Percentiles rank a stretch among this genome's conserved stretches.
Conservation (phyloP, 2,888 invertebrate genomes). For the Rhimphoctona megacephalus region DNA sequence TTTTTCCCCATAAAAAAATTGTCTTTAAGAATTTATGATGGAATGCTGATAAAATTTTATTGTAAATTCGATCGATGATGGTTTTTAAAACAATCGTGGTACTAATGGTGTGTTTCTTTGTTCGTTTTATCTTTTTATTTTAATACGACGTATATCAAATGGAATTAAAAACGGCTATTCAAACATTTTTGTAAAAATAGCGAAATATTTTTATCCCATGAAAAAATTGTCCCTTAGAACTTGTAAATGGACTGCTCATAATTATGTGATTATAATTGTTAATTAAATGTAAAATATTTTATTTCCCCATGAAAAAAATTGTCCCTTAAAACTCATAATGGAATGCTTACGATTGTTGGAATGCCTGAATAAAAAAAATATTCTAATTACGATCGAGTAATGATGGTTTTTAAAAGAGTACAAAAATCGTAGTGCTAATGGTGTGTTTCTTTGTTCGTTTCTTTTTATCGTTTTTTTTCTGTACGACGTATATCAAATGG, state of each 20-base stretch:
- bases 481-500: constrained; percentile 66
- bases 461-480: constrained; percentile 36
- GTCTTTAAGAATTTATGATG: background rate
- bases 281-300: too few relatives aligned
- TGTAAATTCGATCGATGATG: background rate
- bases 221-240: background rate
- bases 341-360: too few relatives aligned
- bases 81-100: constrained; percentile 7
- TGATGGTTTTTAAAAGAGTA: constrained; percentile 15
- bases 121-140: constrained; percentile 37
- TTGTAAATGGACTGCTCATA: background rate
- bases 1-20: background rate
- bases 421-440: constrained; percentile 1
- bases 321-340: background rate
- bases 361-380: background rate
- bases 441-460: constrained; percentile 29
- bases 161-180: constrained; percentile 23
- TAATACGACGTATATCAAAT: constrained; percentile 65
- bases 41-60: background rate
- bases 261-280: too few relatives aligned
- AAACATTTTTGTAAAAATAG: background rate
- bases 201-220: background rate
- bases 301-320: too few relatives aligned
- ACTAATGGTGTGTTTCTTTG: constrained; percentile 5
- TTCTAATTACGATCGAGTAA: background rate